Evolutionary conservation across 2,888 invertebrate species (phyloP).

Genomic region (Conistra vaccinii): DNA sequence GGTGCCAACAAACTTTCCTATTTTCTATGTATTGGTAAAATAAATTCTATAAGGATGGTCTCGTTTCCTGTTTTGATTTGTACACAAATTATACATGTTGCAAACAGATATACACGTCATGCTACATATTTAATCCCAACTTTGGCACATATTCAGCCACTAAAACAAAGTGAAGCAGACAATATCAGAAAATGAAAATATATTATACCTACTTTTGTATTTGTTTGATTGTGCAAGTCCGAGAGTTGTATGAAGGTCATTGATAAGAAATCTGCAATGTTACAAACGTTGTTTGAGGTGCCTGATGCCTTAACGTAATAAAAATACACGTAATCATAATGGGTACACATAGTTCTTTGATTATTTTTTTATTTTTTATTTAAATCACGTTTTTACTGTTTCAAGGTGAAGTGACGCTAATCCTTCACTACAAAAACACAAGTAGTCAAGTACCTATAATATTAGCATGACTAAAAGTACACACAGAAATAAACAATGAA

Average conservation of each 20-base stretch:
- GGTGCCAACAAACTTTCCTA: slow-evolving; percentile 12
- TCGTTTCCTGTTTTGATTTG: slow-evolving; percentile 26
- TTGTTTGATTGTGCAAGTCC: slow-evolving; percentile 79
- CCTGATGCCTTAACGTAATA: slow-evolving; percentile 75
- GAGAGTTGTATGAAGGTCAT: slow-evolving; percentile 85
- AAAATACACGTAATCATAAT: slow-evolving; percentile 68
- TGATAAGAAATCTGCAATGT: slow-evolving; percentile 88
- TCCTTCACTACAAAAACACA: slow-evolving; percentile 13
- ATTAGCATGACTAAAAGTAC: slow-evolving; percentile 18
- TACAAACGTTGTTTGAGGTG: slow-evolving; percentile 78
- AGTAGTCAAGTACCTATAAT: slow-evolving; percentile 6
- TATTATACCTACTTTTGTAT: slow-evolving; percentile 70
- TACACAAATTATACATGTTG: background rate
- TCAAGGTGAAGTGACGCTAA: slow-evolving; percentile 43
- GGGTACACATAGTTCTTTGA: slow-evolving; percentile 51
- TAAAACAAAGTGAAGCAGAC: slow-evolving; percentile 43
- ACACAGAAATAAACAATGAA: slow-evolving; percentile 21
- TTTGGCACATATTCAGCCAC: slow-evolving; percentile 23
- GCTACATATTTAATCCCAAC: slow-evolving; percentile 12
- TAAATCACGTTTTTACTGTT: slow-evolving; percentile 43
- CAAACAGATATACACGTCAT: background rate
- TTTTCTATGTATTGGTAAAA: background rate
- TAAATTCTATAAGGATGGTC: background rate
- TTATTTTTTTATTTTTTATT: slow-evolving; percentile 54
- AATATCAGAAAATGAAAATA: slow-evolving; percentile 67